phyloP scores from a whole-genome alignment of 1,140 invertebrate genomes.

The Anadara kagoshimensis region DNA sequence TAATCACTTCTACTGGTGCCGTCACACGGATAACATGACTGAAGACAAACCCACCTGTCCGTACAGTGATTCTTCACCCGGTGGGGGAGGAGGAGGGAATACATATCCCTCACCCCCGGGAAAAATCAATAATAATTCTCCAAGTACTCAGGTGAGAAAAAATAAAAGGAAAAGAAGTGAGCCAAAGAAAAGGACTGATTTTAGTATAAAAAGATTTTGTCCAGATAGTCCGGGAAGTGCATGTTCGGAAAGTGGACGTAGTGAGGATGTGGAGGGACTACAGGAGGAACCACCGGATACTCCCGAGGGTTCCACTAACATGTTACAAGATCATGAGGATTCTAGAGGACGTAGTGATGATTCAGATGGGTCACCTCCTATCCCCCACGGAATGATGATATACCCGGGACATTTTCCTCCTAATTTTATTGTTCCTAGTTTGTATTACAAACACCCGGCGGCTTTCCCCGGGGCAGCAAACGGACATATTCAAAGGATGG shows the following conservation, averaged over 20 bases:
- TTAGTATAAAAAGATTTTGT: conserved; percentile 68
- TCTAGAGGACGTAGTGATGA: conserved; percentile 30
- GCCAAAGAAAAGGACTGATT: conserved; percentile 77
- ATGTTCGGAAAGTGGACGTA: conserved; percentile 57
- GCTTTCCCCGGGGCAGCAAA: conserved; percentile 8
- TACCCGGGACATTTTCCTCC: conserved; percentile 44
- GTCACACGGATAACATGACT: background rate
- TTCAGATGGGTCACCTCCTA: conserved; percentile 31
- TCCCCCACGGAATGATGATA: conserved; percentile 38
- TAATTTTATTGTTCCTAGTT: conserved; percentile 32
- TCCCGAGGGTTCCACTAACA: conserved; percentile 21
- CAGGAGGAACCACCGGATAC: conserved; percentile 41
- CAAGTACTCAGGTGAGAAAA: conserved; percentile 62
- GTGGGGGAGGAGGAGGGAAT: background rate
- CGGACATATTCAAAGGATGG: conserved; percentile 18
- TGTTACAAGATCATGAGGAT: conserved; percentile 17
- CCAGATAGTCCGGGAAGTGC: conserved; percentile 67
- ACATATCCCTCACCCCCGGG: conserved; percentile 35
- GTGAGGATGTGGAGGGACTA: conserved; percentile 54
- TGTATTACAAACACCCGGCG: conserved; percentile 39
- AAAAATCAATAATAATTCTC: conserved; percentile 27
- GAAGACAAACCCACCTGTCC: conserved; percentile 5
- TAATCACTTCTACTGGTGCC: background rate
- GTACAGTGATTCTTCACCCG: conserved; percentile 11
- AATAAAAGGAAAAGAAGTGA: conserved; percentile 84